These are phyloP conservation scores for Drosophila mojavensis DNA, from an alignment of 1,140 invertebrate species.

Conservation along the genomic window DNA sequence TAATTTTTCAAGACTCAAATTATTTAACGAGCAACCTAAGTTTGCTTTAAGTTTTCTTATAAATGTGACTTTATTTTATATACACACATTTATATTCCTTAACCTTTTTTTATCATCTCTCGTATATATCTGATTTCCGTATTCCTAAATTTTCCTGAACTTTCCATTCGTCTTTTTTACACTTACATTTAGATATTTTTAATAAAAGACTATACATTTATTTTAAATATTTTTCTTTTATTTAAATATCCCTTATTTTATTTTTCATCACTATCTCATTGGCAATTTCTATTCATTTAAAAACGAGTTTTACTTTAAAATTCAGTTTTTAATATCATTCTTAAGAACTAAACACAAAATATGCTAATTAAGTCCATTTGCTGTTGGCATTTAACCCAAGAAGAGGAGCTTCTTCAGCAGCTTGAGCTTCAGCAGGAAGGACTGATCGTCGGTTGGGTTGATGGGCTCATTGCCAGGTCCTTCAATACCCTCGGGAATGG, in stretches of 20 bases:
- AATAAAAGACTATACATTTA: too few species aligned
- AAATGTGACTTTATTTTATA: background rate
- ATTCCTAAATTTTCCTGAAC: too few species aligned
- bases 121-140: too few species aligned
- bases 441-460: slow-evolving; percentile 73
- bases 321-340: slow-evolving; percentile 13
- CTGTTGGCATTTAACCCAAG: slow-evolving; percentile 57
- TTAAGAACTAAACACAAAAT: slow-evolving; percentile 40
- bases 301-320: slow-evolving; percentile 16
- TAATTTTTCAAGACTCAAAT: background rate
- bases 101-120: too few species aligned
- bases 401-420: slow-evolving; percentile 77
- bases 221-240: too few species aligned
- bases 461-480: slow-evolving; percentile 64
- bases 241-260: too few species aligned
- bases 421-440: slow-evolving; percentile 71
- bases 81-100: too few species aligned
- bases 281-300: background rate
- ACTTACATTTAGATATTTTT: too few species aligned
- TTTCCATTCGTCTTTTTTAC: too few species aligned
- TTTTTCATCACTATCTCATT: too few species aligned
- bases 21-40: background rate
- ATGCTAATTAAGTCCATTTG: slow-evolving; percentile 44
- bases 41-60: background rate
- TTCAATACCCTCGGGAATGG: slow-evolving; percentile 75